Evolutionary conservation across 2,888 invertebrate genomes (phyloP).

Genomic region (Pachycephus smyrnensis): DNA sequence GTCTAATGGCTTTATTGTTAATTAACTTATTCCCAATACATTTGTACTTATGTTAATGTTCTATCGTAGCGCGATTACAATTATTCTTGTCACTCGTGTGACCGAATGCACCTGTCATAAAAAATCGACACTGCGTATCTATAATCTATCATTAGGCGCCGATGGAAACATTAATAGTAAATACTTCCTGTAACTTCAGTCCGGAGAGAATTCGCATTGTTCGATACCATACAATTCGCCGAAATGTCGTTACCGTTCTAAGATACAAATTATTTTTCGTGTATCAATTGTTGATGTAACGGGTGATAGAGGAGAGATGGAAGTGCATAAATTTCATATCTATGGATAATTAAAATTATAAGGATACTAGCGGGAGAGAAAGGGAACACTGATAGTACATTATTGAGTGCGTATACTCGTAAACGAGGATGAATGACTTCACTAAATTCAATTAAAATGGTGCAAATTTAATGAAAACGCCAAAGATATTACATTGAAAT

Average conservation of each 20-base stretch:
- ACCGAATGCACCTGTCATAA: neutral
- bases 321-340: neutral
- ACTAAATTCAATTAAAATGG: constrained; percentile 45
- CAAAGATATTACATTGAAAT: constrained; percentile 50
- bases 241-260: neutral
- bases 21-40: neutral
- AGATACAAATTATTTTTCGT: neutral
- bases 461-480: constrained; percentile 57
- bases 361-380: neutral
- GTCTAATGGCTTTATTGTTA: neutral
- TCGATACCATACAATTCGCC: neutral
- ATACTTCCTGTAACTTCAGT: neutral
- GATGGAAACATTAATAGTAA: neutral
- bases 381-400: neutral
- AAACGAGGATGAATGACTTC: neutral
- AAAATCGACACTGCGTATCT: neutral
- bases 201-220: neutral
- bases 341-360: neutral
- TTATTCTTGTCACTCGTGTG: neutral
- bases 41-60: neutral
- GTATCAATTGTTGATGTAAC: too few relatives aligned
- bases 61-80: neutral
- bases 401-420: neutral
- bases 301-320: neutral
- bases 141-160: neutral